Percentiles rank a stretch among this genome's conserved stretches.
These are phyloP conservation scores for Andrena fulva DNA, from an alignment of 2,888 invertebrate species.

Conservation along the genomic window DNA sequence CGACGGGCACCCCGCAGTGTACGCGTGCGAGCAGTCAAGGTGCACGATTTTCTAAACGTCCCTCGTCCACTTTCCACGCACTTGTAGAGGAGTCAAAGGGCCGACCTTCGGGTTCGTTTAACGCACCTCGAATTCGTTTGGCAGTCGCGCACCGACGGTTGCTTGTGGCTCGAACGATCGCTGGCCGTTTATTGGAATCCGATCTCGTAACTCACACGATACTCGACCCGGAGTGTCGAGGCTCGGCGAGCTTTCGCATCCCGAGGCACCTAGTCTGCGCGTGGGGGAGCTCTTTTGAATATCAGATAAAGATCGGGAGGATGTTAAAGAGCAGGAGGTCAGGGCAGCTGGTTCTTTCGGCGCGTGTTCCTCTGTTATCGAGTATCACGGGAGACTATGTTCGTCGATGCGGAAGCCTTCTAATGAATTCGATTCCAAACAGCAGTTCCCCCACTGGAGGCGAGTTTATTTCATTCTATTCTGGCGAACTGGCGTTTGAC, in stretches of 20 bases:
- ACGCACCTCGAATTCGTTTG: slow-evolving; percentile 2
- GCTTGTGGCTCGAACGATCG: neutral
- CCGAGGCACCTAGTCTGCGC: neutral
- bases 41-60: too few relatives aligned
- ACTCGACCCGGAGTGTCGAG: slow-evolving; percentile 34
- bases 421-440: slow-evolving; percentile 31
- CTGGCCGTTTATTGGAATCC: slow-evolving; percentile 46
- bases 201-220: slow-evolving; percentile 39
- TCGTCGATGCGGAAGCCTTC: slow-evolving; percentile 2
- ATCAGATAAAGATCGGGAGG: slow-evolving; percentile 64
- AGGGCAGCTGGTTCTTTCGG: slow-evolving; percentile 8
- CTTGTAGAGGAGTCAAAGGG: neutral
- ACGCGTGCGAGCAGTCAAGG: too few relatives aligned
- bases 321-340: slow-evolving; percentile 37
- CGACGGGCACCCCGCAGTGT: too few relatives aligned
- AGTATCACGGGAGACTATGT: neutral
- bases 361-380: neutral
- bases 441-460: neutral
- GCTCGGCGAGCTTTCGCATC: slow-evolving; percentile 26
- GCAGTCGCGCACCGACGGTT: slow-evolving; percentile 19
- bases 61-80: neutral
- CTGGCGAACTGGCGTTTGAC: neutral
- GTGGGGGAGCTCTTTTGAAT: slow-evolving; percentile 59
- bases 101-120: slow-evolving; percentile 8
- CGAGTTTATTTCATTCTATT: neutral